Evolutionary conservation across 2,888 invertebrate genomes (phyloP), one percentile per base, ranked within the genome.

Genomic region (Cabera pusaria): DNA sequence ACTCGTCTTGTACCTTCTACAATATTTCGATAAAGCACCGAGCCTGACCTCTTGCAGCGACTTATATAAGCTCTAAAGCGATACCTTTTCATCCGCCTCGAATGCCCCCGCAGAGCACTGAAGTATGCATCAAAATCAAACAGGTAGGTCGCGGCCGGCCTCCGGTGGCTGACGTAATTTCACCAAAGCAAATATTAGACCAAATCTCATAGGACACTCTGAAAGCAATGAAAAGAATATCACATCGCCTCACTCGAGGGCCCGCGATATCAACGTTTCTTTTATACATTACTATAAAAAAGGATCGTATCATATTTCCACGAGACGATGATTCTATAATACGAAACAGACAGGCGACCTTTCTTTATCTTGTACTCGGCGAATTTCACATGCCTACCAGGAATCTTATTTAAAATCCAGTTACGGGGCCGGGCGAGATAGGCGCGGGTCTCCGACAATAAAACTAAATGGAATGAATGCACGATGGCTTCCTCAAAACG

Each of bases 391-490:
- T 77, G 77, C 71, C 73, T 71, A 70, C 72, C 60, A 73, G 75
- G 72, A 82, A 86, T 85, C 87, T 86, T 86, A 88, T 88, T 88
- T 88, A 87, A 87, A 88, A 87, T 88, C 87, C 85, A 72, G 86
- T 88, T 86, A 86, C 74, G 75, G 76, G 70, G 64, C 66, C 64
- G 64, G 71, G 53, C 67, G 77, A 85, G 87, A 88, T 87, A 87
- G 85, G 87, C 85, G 76, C 81, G 83, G 86, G 81, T 72, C 81
- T 79, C 71, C 64, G 76, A 85, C 86, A 87, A 86, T 88, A 88
- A 86, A 88, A 88, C 87, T 84, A 87, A 88, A 87, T 88, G 85
- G 85, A 88, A 88, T 81, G 86, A 86, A 87, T 86, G 83, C 72
- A 73, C 75, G 83, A 83, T 78, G 77, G 78, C 76, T 78, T 81